Base-by-base conservation (phyloP, 2,888 invertebrate genomes). In the Trichopria drosophilae region DNA sequence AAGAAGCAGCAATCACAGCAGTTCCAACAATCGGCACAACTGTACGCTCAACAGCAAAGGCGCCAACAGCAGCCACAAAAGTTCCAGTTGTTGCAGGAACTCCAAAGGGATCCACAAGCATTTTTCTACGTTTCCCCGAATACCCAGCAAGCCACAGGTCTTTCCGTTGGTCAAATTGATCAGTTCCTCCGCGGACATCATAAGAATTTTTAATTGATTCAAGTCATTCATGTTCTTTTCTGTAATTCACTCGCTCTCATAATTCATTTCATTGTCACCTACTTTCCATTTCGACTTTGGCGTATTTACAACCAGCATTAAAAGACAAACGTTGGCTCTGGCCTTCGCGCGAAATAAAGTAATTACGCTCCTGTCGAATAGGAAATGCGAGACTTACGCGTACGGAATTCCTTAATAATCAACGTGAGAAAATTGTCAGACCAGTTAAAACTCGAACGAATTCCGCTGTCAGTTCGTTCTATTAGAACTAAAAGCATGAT, bases 141-240 rank as follows among this genome's bases (percentile, higher is more conserved):
- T 24, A 32, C 7, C 12, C 24, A 29, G 32, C 59, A 42, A 36
- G 61, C 61, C 32, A 64, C 58, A 6, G 62, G 71, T 1, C 78
- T 84, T 50, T 82, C 85, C 32, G 79, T 82, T 28, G 87, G 88
- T 5, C 89, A 88, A 71, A 88, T 90, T 65, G 89, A 89, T 71
- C 86, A 88, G 48, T 90, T 89, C 77, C 81, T 90, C 55, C 81
- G 88, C 73, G 87, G 86, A 48, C 61, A 61, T 22, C 44, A 60
- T 37, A 57, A 58, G 57, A 57, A 34, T 64, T 58, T 53, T 63
- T 50, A 60, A 40, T 44, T 13, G 24, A 15, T 26, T 29, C 12
- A 35, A 34, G n/a, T 4, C 2, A 37, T 29, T 24, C 6, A 28
- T 24, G 20, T 29, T 31, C 42, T 31, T 20, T 42, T 28, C 35